Conservation (phyloP, 2,797 vertebrate genomes). For the Miichthys miiuy region DNA sequence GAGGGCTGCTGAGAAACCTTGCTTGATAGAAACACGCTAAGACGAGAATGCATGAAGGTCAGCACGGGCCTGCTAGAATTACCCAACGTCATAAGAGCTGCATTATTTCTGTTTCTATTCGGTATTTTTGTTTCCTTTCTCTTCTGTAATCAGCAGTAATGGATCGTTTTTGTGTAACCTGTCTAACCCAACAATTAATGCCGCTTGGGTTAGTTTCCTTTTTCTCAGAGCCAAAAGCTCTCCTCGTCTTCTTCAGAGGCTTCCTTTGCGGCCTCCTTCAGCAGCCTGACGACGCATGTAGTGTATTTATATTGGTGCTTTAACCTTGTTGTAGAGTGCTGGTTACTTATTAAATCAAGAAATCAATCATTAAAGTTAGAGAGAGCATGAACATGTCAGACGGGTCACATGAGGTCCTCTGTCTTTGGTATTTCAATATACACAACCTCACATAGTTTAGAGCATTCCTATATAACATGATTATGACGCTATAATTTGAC, state of each 20-base stretch:
- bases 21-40: neutral
- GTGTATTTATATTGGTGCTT: neutral
- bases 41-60: neutral
- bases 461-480: constrained; percentile 56
- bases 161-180: neutral
- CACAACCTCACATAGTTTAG: constrained; percentile 22
- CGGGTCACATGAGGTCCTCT: neutral
- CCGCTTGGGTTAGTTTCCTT: neutral
- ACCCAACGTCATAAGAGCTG: too few species aligned
- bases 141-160: neutral
- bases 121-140: neutral
- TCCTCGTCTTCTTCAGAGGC: neutral
- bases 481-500: constrained; percentile 59
- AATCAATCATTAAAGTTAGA: constrained; percentile 3
- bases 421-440: constrained; percentile 5
- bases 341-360: neutral
- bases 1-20: neutral
- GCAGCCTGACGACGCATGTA: neutral
- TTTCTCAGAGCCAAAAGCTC: neutral
- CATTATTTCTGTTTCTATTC: neutral
- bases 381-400: neutral
- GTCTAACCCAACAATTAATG: neutral
- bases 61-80: neutral
- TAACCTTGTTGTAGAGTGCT: neutral
- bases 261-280: neutral